Conservation (phyloP, 1,140 invertebrate genomes). For the Aphidius gifuensis region DNA sequence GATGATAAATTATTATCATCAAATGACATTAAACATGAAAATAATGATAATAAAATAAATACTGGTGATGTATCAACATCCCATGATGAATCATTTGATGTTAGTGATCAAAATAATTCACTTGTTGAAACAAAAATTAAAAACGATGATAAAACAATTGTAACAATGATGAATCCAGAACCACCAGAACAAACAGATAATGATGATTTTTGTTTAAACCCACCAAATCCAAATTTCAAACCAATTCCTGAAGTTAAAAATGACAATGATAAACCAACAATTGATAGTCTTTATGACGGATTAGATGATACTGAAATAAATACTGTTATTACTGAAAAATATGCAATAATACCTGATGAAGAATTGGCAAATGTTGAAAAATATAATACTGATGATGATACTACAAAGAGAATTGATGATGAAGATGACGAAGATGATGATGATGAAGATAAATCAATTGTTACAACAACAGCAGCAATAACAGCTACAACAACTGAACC, state of each 20-base stretch:
- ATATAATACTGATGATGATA: slow-evolving; percentile 24
- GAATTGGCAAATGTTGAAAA: slow-evolving; percentile 32
- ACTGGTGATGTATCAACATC: not conserved
- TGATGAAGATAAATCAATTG: slow-evolving; percentile 35
- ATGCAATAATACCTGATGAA: slow-evolving; percentile 33
- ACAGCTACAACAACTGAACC: not conserved
- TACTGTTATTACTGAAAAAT: slow-evolving; percentile 42
- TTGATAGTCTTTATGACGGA: slow-evolving; percentile 47
- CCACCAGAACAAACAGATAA: slow-evolving; percentile 41
- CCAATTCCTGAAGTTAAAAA: slow-evolving; percentile 45
- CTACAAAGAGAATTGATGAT: slow-evolving; percentile 26
- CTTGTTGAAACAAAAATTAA: slow-evolving; percentile 18
- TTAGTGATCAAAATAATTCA: slow-evolving; percentile 5
- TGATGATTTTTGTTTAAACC: slow-evolving; percentile 42
- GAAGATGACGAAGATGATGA: slow-evolving; percentile 30
- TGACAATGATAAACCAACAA: slow-evolving; percentile 36
- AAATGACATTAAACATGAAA: slow-evolving; percentile 27
- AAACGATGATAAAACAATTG: slow-evolving; percentile 34
- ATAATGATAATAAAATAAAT: slow-evolving; percentile 23
- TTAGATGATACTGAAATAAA: slow-evolving; percentile 48
- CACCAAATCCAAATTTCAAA: slow-evolving; percentile 51
- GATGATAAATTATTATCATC: slow-evolving; percentile 22
- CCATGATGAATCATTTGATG: slow-evolving; percentile 1
- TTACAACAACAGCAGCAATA: slow-evolving; percentile 24
- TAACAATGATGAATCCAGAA: slow-evolving; percentile 44